phyloP scores from a whole-genome alignment of 1,140 invertebrate species.

The Papilio helenus region DNA sequence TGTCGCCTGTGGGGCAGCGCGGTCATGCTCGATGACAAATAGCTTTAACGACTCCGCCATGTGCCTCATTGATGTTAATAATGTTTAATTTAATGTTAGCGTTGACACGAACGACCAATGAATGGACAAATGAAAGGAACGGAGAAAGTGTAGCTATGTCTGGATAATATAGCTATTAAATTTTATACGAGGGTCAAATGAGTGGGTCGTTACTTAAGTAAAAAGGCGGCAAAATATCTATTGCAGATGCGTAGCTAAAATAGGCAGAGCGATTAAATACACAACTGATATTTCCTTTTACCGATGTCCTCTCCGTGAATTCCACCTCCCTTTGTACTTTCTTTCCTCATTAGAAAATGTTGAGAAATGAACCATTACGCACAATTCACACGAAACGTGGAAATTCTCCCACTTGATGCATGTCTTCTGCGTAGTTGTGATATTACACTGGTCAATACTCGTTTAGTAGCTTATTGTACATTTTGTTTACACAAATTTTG shows the following conservation, averaged over 20 bases:
- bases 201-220: background rate
- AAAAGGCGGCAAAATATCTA: background rate
- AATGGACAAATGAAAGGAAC: conserved; percentile 3
- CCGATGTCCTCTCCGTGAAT: too few relatives aligned
- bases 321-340: too few relatives aligned
- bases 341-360: background rate
- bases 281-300: background rate
- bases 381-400: background rate
- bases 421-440: too few relatives aligned
- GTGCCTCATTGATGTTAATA: conserved; percentile 49
- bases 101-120: conserved; percentile 25
- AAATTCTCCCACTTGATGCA: too few relatives aligned
- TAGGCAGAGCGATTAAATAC: background rate
- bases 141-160: background rate
- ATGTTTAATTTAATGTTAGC: conserved; percentile 49
- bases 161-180: background rate
- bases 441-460: too few relatives aligned
- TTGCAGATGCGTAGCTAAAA: background rate
- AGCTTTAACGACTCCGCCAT: conserved; percentile 66
- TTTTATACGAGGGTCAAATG: background rate
- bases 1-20: conserved; percentile 36
- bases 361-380: background rate
- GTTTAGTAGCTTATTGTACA: too few relatives aligned
- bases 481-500: background rate
- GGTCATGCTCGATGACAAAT: conserved; percentile 60